phyloP scores from a whole-genome alignment of 2,888 invertebrate genomes.

The Conistra vaccinii region DNA sequence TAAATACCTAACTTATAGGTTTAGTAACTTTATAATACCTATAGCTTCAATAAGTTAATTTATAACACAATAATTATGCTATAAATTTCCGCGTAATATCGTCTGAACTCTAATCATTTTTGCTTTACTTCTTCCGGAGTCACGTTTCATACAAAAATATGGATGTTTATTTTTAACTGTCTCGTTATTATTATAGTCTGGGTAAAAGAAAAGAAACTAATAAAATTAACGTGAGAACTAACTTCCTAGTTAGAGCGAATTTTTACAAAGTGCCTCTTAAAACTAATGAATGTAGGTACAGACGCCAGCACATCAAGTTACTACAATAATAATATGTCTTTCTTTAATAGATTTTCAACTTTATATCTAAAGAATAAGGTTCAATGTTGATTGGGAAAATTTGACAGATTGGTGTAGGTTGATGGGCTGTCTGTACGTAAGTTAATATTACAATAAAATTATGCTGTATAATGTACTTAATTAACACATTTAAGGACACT shows the following conservation, averaged over 20 bases:
- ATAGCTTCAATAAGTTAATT: background rate
- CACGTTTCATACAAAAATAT: background rate
- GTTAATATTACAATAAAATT: slow-evolving; percentile 6
- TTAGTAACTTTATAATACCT: background rate
- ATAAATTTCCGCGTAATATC: background rate
- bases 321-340: too few relatives aligned
- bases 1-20: background rate
- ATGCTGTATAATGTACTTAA: background rate
- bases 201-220: slow-evolving; percentile 31
- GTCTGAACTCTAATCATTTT: background rate
- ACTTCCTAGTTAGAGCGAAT: slow-evolving; percentile 5
- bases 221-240: slow-evolving; percentile 35
- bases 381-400: too few relatives aligned
- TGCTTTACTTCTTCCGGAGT: background rate
- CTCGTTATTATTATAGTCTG: background rate
- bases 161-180: background rate
- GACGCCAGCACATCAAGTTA: too few relatives aligned
- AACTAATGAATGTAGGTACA: slow-evolving; percentile 19
- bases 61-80: background rate
- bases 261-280: slow-evolving; percentile 32
- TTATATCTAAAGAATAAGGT: too few relatives aligned
- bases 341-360: too few relatives aligned
- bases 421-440: too few relatives aligned
- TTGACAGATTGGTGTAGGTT: too few relatives aligned
- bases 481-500: too few relatives aligned